Evolutionary conservation across 2,797 vertebrate species (phyloP).

Genomic region (Kryptolebias ocellatus): DNA sequence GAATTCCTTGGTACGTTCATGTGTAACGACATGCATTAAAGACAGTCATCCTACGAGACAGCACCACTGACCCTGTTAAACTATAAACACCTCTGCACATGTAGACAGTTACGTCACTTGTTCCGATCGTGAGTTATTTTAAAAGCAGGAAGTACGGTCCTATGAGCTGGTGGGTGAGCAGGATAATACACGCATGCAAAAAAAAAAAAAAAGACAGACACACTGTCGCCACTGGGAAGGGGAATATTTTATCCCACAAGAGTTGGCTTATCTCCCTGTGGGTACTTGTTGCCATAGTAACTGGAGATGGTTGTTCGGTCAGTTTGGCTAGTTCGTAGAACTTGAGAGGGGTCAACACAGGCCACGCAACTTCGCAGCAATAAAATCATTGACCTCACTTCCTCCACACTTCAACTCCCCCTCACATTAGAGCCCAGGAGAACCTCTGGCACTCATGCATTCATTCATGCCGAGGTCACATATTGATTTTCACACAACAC

Average conservation of each 20-base stretch:
- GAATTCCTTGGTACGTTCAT: constrained; percentile 37
- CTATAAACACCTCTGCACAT: constrained; percentile 61
- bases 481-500: constrained; percentile 15
- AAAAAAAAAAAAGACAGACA: constrained; percentile 56
- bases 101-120: constrained; percentile 72
- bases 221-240: constrained; percentile 49
- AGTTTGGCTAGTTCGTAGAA: constrained; percentile 51
- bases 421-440: neutral
- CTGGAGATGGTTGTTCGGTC: constrained; percentile 42
- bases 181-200: constrained; percentile 38
- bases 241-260: constrained; percentile 64
- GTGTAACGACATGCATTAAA: constrained; percentile 29
- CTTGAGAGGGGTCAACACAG: constrained; percentile 41
- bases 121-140: constrained; percentile 62
- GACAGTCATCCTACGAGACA: constrained; percentile 28
- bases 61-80: constrained; percentile 42
- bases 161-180: constrained; percentile 21
- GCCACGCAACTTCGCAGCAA: constrained; percentile 16
- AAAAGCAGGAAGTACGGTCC: constrained; percentile 22
- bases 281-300: constrained; percentile 71
- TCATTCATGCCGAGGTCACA: constrained; percentile 32
- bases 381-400: constrained; percentile 15
- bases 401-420: constrained; percentile 2
- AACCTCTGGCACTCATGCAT: constrained; percentile 18
- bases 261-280: constrained; percentile 55